Base-by-base conservation (phyloP, 1,140 invertebrate species). In the Drosophila carrolli region DNA sequence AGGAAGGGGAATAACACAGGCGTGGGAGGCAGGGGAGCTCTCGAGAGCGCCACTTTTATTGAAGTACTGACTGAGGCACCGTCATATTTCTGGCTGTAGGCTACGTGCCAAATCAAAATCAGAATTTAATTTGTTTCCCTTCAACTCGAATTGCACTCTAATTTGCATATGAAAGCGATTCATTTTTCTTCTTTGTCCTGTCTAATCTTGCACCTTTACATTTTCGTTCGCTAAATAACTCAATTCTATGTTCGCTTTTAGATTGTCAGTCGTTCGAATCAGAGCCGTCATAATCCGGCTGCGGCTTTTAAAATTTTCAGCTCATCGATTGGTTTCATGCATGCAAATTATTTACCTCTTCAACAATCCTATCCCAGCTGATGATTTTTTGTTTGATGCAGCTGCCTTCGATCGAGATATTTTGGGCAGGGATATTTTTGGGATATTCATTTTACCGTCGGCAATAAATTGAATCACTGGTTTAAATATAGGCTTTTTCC, bases 91-190 rank as follows among this genome's bases (percentile, higher is more conserved):
- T 60, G 54, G 14, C 53, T 68, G 47, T 43, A 44, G 47, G 59
- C 68, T 90, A 89, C 84, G 84, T 89, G 84, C 81, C 75, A 84
- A 90, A 89, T 89, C 84, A 89, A 89, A 89, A 89, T 89, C 84
- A 89, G 80, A 75, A 75, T 80, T 67, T 60, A 68, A 81, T 85
- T 76, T 51, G 23, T 54, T 60, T 61, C 40, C 65, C 61, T 65
- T 81, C 75, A 65, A 50, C 35, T 74, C 44, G 37, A 44, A 57
- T 58, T 77, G 62, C 70, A 75, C 66, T 83, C 43, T 14, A 60
- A 88, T 89, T 89, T 89, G 84, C 80, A 89, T 89, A 89, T 89
- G 80, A 89, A 89, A 89, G 84, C 84, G 60, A 70, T 80, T 82
- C 63, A 73, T 76, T 68, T 68, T 48, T 43, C 29, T 55, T 48